Conservation (phyloP, 2,888 invertebrate genomes). For the Sminthurinus aureus region DNA sequence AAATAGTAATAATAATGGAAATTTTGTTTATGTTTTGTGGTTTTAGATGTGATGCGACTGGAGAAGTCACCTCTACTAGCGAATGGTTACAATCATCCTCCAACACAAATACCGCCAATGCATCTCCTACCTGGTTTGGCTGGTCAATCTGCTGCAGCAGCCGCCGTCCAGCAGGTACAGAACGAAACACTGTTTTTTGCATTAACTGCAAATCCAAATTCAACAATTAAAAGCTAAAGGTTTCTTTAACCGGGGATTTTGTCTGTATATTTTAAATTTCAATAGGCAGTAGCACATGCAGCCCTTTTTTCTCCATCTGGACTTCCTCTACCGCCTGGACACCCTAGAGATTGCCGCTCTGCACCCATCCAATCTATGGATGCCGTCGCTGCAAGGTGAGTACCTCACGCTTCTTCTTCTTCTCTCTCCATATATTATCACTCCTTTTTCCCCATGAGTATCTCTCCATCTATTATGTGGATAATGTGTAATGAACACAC, state of each 20-base stretch:
- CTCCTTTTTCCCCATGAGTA: too few species aligned
- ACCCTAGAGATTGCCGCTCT: conserved; percentile 80
- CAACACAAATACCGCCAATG: conserved; percentile 90
- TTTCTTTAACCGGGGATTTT: too few species aligned
- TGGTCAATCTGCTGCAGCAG: conserved; percentile 62
- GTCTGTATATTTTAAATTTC: too few species aligned
- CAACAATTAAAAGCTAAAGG: too few species aligned
- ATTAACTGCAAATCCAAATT: too few species aligned
- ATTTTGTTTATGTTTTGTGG: too few species aligned
- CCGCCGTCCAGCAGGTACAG: too few species aligned
- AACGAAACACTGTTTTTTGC: too few species aligned
- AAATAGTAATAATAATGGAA: too few species aligned
- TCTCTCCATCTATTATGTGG: too few species aligned
- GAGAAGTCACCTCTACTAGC: conserved; percentile 91
- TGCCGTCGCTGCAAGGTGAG: conserved; percentile 81
- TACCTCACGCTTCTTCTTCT: conserved; percentile 40
- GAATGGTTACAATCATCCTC: conserved; percentile 94
- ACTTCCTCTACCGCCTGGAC: conserved; percentile 75
- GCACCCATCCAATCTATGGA: conserved; percentile 72
- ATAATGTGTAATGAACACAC: neutral
- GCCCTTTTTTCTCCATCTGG: conserved; percentile 88
- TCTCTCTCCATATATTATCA: neutral
- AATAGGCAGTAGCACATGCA: conserved; percentile 71
- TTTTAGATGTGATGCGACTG: conserved; percentile 67
- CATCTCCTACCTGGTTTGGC: conserved; percentile 86